Evolutionary conservation across 2,888 invertebrate species (phyloP).

Genomic region (Sinhomidia bicolor): DNA sequence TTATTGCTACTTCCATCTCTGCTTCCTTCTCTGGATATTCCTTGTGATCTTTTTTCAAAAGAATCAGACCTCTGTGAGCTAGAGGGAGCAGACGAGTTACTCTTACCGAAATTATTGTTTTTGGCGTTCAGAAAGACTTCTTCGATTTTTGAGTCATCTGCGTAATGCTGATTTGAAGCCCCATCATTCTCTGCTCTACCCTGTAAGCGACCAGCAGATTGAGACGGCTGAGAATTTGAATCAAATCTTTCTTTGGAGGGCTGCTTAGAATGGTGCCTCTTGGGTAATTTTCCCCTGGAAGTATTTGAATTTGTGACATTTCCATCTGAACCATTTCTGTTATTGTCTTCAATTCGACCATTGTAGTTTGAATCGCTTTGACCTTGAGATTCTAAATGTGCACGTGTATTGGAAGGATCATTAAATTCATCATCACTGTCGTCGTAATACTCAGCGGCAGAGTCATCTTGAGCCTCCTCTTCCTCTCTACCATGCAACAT

Average conservation of each 20-base stretch:
- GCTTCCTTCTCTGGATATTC: background rate
- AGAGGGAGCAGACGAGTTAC: background rate
- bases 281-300: too few species aligned
- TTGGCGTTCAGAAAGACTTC: background rate
- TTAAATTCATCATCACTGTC: background rate
- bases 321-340: background rate
- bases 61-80: background rate
- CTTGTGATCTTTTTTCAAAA: background rate
- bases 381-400: background rate
- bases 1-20: background rate
- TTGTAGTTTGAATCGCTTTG: background rate
- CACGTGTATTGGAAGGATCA: background rate
- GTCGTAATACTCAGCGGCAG: constrained; percentile 24
- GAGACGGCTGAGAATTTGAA: background rate
- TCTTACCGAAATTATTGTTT: background rate
- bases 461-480: background rate
- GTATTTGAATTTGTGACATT: too few species aligned
- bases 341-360: background rate
- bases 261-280: background rate
- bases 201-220: background rate
- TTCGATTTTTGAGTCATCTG: background rate
- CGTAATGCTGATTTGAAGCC: background rate
- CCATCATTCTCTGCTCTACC: too few species aligned
- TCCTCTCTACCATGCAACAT: background rate
- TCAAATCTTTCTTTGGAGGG: background rate